phyloP scores from a whole-genome alignment of 2,888 invertebrate species.

The Thumatha senex region DNA sequence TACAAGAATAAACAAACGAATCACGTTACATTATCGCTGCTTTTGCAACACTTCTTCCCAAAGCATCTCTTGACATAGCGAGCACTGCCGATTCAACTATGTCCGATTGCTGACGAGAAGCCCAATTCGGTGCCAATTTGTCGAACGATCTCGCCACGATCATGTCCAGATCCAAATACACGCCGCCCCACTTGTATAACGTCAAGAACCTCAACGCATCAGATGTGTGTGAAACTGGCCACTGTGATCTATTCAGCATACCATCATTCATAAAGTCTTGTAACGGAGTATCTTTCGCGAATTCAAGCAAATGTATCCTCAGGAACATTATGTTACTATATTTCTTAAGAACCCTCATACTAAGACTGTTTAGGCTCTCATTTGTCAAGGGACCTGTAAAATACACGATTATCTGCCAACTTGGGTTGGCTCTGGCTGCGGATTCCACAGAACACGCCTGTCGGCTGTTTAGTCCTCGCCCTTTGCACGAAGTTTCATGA shows the following conservation, averaged over 20 bases:
- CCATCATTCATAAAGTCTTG: conserved; percentile 14
- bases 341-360: conserved; percentile 10
- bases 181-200: conserved; percentile 33
- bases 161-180: conserved; percentile 35
- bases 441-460: conserved; percentile 16
- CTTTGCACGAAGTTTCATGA: conserved; percentile 10
- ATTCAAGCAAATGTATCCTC: conserved; percentile 21
- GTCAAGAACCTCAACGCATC: conserved; percentile 31
- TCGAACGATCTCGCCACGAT: conserved; percentile 27
- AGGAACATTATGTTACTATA: conserved; percentile 23
- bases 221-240: conserved; percentile 24
- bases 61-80: conserved; percentile 14
- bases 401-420: conserved; percentile 5
- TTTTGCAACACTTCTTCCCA: conserved; percentile 20
- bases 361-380: neutral
- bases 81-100: neutral
- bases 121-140: conserved; percentile 32
- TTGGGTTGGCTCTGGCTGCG: conserved; percentile 8
- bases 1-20: no score
- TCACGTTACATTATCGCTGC: neutral
- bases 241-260: conserved; percentile 12
- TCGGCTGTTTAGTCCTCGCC: conserved; percentile 1
- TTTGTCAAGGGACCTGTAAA: conserved; percentile 19
- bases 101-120: conserved; percentile 26
- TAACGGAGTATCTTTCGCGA: conserved; percentile 24